Base-by-base conservation (phyloP, 1,140 invertebrate species). In the Antheraea pernyi region DNA sequence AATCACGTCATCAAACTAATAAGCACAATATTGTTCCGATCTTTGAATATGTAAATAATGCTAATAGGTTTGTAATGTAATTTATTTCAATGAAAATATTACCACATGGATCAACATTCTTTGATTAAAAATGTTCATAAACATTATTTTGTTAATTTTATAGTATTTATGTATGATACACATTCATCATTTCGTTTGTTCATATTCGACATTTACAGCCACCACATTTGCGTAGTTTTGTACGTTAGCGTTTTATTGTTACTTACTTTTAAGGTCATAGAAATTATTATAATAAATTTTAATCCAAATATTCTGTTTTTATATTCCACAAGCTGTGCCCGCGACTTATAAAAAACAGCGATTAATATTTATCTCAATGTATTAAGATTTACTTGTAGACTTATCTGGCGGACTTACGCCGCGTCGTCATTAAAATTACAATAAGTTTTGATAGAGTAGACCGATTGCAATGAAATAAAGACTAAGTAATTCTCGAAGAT, bases 221-320 rank as follows among this genome's bases (percentile, higher is more conserved):
- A 61, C 60, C 9, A n/a, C 5, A 53, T 53, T 53, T n/a, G 13
- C 16, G 46, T 53, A 61, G 60, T 61, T 61, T 22, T 61, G 30
- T 61, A 61, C n/a, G 60, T 75, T 77, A 77, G 74, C 58, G 61
- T 74, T 77, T 80, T 80, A 83, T 85, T 85, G 82, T 85, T 84
- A 85, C 79, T 84, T 85, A 85, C 75, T 85, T 84, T 76, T 85
- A 84, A 84, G 80, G 69, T 79, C 67, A 76, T 78, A 67, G 39
- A 39, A 59, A 67, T n/a, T 67, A 67, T 67, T 19, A 67, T 37
- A 59, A 65, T 65, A 74, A 69, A 77, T 71, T 71, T 53, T 74
- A 66, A 78, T 72, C 72, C 71, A 71, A 68, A 69, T 67, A 67
- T 72, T 74, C 7, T 64, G 67, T 67, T 69, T 71, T 7, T 13